Conservation (phyloP, 2,113 vertebrate genomes). For the Anarrhichthys ocellatus region DNA sequence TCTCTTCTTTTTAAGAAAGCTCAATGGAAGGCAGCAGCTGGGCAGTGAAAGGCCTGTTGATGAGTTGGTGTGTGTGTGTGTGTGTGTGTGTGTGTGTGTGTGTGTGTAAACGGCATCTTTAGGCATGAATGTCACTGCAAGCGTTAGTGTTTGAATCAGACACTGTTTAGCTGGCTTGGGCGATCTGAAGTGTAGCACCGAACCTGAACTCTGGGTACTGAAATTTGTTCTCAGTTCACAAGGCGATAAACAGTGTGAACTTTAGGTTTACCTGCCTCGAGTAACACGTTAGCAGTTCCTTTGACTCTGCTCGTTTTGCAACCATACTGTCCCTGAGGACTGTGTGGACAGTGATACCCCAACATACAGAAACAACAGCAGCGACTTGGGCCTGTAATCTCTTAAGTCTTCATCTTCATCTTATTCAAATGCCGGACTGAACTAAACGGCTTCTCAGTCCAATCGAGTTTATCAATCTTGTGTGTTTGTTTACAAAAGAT, state of each 20-base stretch:
- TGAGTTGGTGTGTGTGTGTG: background rate
- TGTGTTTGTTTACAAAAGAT: slow-evolving; percentile 32
- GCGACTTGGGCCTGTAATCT: slow-evolving; percentile 12
- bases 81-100: background rate
- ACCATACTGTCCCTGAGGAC: background rate
- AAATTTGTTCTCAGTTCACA: background rate
- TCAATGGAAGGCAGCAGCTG: slow-evolving; percentile 1
- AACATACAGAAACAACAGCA: background rate
- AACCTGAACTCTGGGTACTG: background rate
- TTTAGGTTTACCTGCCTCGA: background rate
- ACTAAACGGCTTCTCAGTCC: background rate
- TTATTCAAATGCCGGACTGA: slow-evolving; percentile 9
- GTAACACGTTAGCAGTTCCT: background rate
- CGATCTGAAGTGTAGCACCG: background rate
- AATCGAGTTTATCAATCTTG: slow-evolving; percentile 27
- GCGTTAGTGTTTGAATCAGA: slow-evolving; percentile 26
- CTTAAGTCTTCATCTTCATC: background rate
- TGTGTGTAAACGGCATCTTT: slow-evolving; percentile 1
- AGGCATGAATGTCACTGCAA: slow-evolving; percentile 8
- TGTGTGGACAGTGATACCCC: background rate
- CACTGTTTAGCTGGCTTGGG: slow-evolving; percentile 12
- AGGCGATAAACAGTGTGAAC: background rate
- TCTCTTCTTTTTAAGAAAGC: slow-evolving; percentile 18
- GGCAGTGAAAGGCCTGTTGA: slow-evolving; percentile 43
- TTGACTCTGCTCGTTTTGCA: background rate